Percentiles rank a stretch among this genome's conserved stretches.
Evolutionary conservation across 2,113 vertebrate species (phyloP).

Genomic region (Jaculus jaculus): DNA sequence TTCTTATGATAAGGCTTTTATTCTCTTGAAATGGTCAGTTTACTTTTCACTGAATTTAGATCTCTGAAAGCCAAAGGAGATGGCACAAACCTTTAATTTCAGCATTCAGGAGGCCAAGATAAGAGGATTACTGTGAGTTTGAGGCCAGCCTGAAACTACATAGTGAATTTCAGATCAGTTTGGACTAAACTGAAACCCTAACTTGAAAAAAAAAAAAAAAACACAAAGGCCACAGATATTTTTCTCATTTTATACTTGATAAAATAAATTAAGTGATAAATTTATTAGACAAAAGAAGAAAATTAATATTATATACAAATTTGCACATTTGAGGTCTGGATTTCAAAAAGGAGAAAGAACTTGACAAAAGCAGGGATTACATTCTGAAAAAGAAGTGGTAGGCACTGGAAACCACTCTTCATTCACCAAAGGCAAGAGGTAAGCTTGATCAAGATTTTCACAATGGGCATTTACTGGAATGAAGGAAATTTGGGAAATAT

Average conservation of each 20-base stretch:
- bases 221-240: slow-evolving; percentile 20
- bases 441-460: slow-evolving; percentile 17
- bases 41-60: slow-evolving; percentile 59
- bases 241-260: slow-evolving; percentile 24
- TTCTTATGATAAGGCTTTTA: slow-evolving; percentile 40
- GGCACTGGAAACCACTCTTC: neutral
- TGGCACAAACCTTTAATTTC: no score
- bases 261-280: slow-evolving; percentile 42
- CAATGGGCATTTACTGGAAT: slow-evolving; percentile 1
- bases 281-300: slow-evolving; percentile 25
- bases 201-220: no score
- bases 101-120: no score
- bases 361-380: slow-evolving; percentile 36
- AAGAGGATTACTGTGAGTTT: no score
- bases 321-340: neutral
- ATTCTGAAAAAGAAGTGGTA: slow-evolving; percentile 37
- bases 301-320: slow-evolving; percentile 50
- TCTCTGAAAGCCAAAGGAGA: neutral
- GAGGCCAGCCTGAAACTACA: no score
- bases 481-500: slow-evolving; percentile 8
- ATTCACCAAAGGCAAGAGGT: slow-evolving; percentile 20
- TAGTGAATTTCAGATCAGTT: no score
- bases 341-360: slow-evolving; percentile 53
- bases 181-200: no score
- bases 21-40: slow-evolving; percentile 57